Base-by-base conservation (phyloP, 1,140 invertebrate genomes). In the Goniozus legneri region DNA sequence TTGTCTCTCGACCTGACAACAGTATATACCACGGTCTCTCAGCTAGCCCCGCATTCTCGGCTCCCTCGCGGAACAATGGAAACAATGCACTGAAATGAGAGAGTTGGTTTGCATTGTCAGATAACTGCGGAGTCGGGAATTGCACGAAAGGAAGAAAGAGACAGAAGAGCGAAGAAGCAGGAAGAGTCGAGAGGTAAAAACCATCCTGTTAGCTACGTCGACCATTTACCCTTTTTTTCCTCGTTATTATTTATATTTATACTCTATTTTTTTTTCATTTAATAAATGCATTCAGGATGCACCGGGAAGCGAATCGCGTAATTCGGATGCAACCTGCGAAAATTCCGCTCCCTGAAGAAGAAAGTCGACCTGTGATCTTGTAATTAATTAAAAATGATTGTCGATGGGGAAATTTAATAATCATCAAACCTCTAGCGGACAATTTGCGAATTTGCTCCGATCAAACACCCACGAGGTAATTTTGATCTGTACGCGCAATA, bases 51-150 rank as follows among this genome's bases (percentile, higher is more conserved):
- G 24, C 24, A 27, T 6, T 27, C 24, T 27, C 4, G 4, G 24
- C 4, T 27, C 24, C 24, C 10, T 27, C n/a, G n/a, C n/a, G n/a
- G 61, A 70, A 70, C 67, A 69, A 69, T 69, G 65, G 67, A 60
- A 60, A 68, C 65, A 68, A 68, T 70, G 66, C 65, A 63, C 60
- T 61, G 62, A 69, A 66, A 70, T 62, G 67, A 65, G 64, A 70
- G 68, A 70, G 65, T 67, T 67, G 64, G 67, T 70, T 68, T 70
- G 67, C 64, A 70, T 68, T 70, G 67, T 70, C 65, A 60, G 58
- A 62, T 52, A 62, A 61, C 50, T 52, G 37, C 38, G 18, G 22
- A 7, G 12, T 15, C 22, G 24, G 24, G 24, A 6, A 27, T 10
- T 27, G 24, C 10, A 6, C 10, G 37, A 21, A 10, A 20, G 37